phyloP scores from a whole-genome alignment of 2,797 vertebrate species.

The Phataginus tricuspis region DNA sequence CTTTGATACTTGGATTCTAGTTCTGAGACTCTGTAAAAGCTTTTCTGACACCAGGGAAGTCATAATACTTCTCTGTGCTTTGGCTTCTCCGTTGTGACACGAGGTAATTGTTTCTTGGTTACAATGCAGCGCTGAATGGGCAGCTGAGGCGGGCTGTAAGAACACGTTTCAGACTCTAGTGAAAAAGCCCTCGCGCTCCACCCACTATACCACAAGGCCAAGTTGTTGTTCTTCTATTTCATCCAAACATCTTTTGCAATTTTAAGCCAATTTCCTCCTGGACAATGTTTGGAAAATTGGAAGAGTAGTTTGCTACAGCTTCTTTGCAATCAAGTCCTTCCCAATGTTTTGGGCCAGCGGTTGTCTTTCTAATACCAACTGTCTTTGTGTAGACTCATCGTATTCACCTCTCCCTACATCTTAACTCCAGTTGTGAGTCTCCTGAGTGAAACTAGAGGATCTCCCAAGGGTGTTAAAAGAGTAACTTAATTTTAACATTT shows the following conservation, averaged over 20 bases:
- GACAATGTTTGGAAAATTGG: background rate
- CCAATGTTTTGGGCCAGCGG: background rate
- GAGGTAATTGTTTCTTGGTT: background rate
- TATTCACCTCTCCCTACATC: background rate
- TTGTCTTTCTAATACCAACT: background rate
- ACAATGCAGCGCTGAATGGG: background rate
- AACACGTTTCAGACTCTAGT: background rate
- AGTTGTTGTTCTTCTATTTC: background rate
- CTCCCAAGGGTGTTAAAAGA: background rate
- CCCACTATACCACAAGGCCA: background rate
- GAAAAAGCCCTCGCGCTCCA: background rate
- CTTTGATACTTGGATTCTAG: background rate
- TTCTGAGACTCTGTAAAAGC: slow-evolving; percentile 28
- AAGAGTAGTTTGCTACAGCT: background rate
- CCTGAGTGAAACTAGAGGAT: background rate
- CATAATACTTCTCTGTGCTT: background rate
- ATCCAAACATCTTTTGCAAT: slow-evolving; percentile 11
- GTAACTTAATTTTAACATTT: background rate
- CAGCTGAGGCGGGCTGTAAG: background rate
- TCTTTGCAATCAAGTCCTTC: background rate
- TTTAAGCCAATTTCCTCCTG: slow-evolving; percentile 24
- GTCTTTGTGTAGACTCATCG: background rate
- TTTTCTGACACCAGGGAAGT: background rate
- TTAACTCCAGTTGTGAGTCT: background rate
- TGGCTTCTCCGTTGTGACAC: slow-evolving; percentile 5